Base-by-base conservation (phyloP, 2,888 invertebrate genomes). In the Agonopterix heracliana region DNA sequence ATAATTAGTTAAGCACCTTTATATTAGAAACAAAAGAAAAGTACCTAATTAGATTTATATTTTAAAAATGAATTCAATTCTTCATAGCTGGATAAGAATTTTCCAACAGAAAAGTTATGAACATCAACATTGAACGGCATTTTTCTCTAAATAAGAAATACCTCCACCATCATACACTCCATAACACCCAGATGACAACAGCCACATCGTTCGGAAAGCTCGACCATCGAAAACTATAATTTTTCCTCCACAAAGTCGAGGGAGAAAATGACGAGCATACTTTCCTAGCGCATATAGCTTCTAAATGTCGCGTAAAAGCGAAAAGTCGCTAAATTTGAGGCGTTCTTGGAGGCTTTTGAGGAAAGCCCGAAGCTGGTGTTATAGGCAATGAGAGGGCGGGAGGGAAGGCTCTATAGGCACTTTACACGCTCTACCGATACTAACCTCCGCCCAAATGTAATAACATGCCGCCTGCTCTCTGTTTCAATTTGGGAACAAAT, bases 401-500 rank as follows among this genome's bases (percentile, higher is more conserved):
- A 73, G 83, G 84, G 82, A 71, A 79, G 79, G 78, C 71, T 84
- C 79, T 86, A 88, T 81, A 73, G 83, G 72, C 86, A 85, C 78
- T 87, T 87, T 83, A 83, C 88, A 88, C 87, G 86, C 84, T 85
- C 82, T 84, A 74, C 78, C 81, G 82, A 68, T 69, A 77, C 81
- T 84, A 86, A 87, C 86, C 84, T 85, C 80, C 83, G 79, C 87
- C 83, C 85, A 80, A 80, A 81, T 74, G 85, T 83, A 88, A 89
- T 88, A 88, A 83, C 83, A 77, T 71, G 79, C 77, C 79, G 81
- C 76, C 81, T 76, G 84, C 76, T 82, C 85, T 84, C 88, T 84
- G 84, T 87, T 89, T 89, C 89, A 89, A 89, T 89, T 89, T 89
- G 78, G 79, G 73, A 80, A 81, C 89, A 89, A 89, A 89, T 89